These are phyloP conservation scores for Callorhinus ursinus DNA, from an alignment of 2,113 vertebrate genomes.

Conservation along the genomic window DNA sequence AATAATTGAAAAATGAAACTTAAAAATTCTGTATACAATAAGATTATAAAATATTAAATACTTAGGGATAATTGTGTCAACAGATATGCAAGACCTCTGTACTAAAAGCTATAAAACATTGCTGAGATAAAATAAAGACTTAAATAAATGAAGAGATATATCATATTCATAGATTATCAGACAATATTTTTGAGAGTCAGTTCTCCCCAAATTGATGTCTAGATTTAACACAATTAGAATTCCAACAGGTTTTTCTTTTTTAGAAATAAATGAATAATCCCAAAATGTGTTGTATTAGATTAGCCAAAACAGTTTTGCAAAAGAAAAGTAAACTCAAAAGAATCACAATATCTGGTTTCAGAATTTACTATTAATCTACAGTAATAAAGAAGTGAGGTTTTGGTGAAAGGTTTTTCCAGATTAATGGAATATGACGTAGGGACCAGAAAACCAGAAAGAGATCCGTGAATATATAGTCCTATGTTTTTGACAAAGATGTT, in stretches of 20 bases:
- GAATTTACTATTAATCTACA: neutral
- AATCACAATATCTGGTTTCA: neutral
- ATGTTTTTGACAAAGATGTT: neutral
- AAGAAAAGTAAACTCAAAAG: neutral
- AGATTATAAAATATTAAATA: slow-evolving; percentile 6
- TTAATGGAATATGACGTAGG: neutral
- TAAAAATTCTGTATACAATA: neutral
- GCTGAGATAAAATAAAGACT: neutral
- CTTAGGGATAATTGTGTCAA: neutral
- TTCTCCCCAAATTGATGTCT: neutral
- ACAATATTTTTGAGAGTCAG: neutral
- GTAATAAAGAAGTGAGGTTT: neutral
- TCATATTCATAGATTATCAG: neutral
- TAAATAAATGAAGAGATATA: neutral
- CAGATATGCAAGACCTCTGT: neutral
- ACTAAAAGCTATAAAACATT: neutral
- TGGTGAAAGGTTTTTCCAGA: neutral
- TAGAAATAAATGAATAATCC: neutral
- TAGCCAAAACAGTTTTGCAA: neutral
- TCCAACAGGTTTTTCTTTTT: neutral
- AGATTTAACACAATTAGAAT: neutral
- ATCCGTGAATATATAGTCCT: neutral
- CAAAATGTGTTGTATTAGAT: neutral
- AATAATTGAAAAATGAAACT: neutral
- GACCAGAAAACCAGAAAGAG: neutral